Evolutionary conservation across 2,797 vertebrate genomes (phyloP).

Genomic region (Siniperca undulata): DNA sequence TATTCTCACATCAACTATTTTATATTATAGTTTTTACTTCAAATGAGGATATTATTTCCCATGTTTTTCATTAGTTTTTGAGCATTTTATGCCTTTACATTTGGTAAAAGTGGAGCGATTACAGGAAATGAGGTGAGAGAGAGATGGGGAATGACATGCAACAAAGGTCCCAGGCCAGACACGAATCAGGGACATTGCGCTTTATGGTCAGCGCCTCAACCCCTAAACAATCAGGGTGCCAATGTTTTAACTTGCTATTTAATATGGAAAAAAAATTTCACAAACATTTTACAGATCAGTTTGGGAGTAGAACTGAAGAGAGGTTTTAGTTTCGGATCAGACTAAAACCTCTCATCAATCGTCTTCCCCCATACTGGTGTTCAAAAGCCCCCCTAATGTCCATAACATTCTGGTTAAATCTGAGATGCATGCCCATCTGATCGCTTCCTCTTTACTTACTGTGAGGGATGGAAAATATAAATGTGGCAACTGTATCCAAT

Average conservation of each 20-base stretch:
- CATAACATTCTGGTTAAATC: not conserved
- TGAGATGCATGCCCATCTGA: not conserved
- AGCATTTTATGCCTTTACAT: not conserved
- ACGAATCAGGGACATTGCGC: too few relatives aligned
- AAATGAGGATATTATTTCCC: not conserved
- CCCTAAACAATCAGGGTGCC: too few relatives aligned
- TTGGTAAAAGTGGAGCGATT: not conserved
- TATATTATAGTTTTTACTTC: not conserved
- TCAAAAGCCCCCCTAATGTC: not conserved
- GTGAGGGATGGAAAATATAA: not conserved
- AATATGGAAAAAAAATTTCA: not conserved
- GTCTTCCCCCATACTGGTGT: not conserved
- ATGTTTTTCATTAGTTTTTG: not conserved
- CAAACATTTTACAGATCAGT: not conserved
- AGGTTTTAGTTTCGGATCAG: not conserved
- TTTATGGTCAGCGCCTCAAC: not conserved
- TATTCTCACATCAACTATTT: not conserved
- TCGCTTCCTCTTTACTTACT: not conserved
- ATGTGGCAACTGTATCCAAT: not conserved
- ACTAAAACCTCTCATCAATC: not conserved
- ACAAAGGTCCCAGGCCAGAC: too few relatives aligned
- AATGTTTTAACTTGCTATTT: not conserved
- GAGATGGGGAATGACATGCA: not conserved
- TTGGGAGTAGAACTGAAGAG: not conserved
- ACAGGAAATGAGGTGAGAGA: not conserved